Percentiles rank a stretch among this genome's conserved stretches.
Evolutionary conservation across 2,797 vertebrate species (phyloP).

Genomic region (Enteromius treurensis): DNA sequence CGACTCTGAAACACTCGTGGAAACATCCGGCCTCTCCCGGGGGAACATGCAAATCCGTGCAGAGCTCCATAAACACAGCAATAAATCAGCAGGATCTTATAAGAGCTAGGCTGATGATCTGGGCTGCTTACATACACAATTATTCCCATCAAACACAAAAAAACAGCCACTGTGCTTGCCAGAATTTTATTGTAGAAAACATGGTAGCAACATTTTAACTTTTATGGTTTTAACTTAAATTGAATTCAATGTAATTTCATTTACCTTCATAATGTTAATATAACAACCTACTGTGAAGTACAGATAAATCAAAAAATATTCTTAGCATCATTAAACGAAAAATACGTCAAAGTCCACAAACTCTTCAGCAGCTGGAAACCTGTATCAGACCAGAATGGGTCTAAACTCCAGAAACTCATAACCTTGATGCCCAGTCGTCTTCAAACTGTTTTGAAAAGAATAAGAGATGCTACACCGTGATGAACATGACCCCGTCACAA

Average conservation of each 20-base stretch:
- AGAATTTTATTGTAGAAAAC: not conserved
- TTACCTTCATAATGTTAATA: no score
- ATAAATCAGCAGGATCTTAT: conserved; percentile 71
- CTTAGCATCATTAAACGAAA: no score
- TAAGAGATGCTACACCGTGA: no score
- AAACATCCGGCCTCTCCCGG: conserved; percentile 64
- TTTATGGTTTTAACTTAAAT: not conserved
- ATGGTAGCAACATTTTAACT: not conserved
- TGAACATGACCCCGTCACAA: no score
- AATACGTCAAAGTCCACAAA: no score
- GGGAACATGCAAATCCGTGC: conserved; percentile 70
- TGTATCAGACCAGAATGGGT: no score
- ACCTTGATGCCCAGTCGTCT: no score
- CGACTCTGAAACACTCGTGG: conserved; percentile 19
- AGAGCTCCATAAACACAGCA: conserved; percentile 70
- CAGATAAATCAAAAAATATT: no score
- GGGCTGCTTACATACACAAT: conserved; percentile 43
- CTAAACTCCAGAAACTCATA: no score
- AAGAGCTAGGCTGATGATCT: conserved; percentile 57
- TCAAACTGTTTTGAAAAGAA: no score
- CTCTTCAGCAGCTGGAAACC: no score
- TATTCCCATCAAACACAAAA: conserved; percentile 49
- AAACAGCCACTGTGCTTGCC: not conserved
- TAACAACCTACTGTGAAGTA: no score
- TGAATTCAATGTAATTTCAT: not conserved